A percentile compares a stretch with the other conserved stretches of the same genome.
Evolutionary conservation across 2,113 vertebrate genomes (phyloP).

Genomic region (Brienomyrus longianalis): DNA sequence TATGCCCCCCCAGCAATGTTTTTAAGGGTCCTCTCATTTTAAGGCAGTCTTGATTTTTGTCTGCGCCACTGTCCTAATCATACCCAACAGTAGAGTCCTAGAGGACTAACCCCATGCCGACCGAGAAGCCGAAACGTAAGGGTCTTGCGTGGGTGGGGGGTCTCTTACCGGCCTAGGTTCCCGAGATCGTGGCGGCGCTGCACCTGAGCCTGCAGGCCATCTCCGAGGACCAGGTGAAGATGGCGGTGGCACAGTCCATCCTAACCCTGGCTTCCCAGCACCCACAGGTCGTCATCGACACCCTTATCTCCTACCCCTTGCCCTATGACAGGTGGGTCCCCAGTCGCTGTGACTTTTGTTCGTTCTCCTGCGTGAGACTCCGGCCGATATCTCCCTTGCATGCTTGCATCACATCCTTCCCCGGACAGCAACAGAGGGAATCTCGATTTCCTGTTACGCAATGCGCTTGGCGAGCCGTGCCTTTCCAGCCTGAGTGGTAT

Average conservation of each 20-base stretch:
- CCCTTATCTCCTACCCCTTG: conserved; percentile 69
- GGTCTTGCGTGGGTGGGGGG: not conserved
- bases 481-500: not conserved
- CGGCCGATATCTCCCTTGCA: not conserved
- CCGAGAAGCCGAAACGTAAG: not conserved
- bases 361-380: not conserved
- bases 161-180: conserved; percentile 60
- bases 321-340: conserved; percentile 72
- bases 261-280: conserved; percentile 79
- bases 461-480: not conserved
- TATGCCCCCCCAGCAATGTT: not conserved
- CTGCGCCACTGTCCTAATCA: not conserved
- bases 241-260: conserved; percentile 69
- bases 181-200: conserved; percentile 73
- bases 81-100: not conserved
- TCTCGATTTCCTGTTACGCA: not conserved
- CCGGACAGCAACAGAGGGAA: not conserved
- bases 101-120: not conserved
- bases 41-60: not conserved
- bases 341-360: not conserved
- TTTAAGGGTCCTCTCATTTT: not conserved
- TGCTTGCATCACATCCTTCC: not conserved
- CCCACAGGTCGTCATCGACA: conserved; percentile 63
- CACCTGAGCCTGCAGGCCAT: conserved; percentile 68
- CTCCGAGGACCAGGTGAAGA: conserved; percentile 69